Evolutionary conservation across 2,888 invertebrate species (phyloP).

Genomic region (Chrysolina haemoptera): DNA sequence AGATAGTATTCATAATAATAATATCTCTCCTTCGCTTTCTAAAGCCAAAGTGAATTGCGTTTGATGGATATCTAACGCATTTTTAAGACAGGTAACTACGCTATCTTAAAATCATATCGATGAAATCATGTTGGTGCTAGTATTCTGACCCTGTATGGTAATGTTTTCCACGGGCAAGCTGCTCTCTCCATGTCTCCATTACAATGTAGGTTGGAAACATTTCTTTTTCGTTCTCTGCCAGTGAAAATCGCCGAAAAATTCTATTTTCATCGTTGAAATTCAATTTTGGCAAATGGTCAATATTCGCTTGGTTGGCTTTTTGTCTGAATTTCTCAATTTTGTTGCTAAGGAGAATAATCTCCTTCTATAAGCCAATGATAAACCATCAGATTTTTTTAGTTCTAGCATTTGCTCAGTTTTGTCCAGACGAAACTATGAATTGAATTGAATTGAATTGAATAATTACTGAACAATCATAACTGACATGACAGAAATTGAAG

Average conservation of each 20-base stretch:
- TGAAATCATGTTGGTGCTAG: too few species aligned
- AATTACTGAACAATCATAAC: too few species aligned
- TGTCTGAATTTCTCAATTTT: background rate
- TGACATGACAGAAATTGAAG: too few species aligned
- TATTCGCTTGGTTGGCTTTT: background rate
- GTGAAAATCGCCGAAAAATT: background rate
- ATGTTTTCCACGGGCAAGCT: too few species aligned
- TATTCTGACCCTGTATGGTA: too few species aligned
- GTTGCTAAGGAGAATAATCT: background rate
- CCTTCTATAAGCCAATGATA: too few species aligned
- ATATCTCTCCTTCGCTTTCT: background rate
- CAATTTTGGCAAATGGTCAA: background rate
- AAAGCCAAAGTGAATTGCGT: background rate
- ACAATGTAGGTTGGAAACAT: background rate
- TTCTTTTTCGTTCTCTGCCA: background rate
- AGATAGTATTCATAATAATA: too few species aligned
- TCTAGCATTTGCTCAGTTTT: too few species aligned
- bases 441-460: too few species aligned
- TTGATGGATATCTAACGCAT: background rate
- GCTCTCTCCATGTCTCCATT: background rate
- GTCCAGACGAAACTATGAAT: too few species aligned
- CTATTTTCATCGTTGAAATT: slow-evolving; percentile 6
- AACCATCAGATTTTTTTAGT: too few species aligned
- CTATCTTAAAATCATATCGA: too few species aligned
- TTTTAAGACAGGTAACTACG: background rate